These are phyloP conservation scores for Phalacrocorax pelagicus DNA, from an alignment of 2,113 vertebrate species.

Conservation along the genomic window DNA sequence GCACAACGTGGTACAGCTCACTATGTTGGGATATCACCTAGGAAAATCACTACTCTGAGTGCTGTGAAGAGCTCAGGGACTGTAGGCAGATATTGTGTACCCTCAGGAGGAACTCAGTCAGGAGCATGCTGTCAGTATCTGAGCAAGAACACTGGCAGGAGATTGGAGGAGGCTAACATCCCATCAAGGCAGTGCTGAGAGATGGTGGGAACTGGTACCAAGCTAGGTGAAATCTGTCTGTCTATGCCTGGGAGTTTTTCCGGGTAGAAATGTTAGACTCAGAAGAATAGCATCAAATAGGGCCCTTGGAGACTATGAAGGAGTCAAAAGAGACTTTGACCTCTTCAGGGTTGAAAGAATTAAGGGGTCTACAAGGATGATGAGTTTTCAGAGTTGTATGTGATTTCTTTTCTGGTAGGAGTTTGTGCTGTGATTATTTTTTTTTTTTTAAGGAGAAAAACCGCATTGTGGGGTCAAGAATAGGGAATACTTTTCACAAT, in stretches of 20 bases:
- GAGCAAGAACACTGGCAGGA: not conserved
- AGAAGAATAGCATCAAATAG: not conserved
- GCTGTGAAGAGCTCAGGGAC: not conserved
- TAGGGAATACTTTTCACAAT: not conserved
- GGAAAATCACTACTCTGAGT: not conserved
- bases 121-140: not conserved
- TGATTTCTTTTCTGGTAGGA: not conserved
- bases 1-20: not conserved
- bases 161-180: not conserved
- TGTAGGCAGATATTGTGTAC: not conserved
- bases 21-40: not conserved
- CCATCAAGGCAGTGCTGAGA: not conserved
- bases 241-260: not conserved
- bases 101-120: not conserved
- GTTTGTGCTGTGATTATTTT: not conserved
- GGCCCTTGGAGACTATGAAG: not conserved
- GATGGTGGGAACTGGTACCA: not conserved
- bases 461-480: not conserved
- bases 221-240: not conserved
- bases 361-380: not conserved
- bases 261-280: not conserved
- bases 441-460: not conserved
- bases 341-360: not conserved
- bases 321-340: not conserved
- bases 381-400: not conserved